phyloP scores from a whole-genome alignment of 2,888 invertebrate genomes.

The Oegoconia quadripuncta region DNA sequence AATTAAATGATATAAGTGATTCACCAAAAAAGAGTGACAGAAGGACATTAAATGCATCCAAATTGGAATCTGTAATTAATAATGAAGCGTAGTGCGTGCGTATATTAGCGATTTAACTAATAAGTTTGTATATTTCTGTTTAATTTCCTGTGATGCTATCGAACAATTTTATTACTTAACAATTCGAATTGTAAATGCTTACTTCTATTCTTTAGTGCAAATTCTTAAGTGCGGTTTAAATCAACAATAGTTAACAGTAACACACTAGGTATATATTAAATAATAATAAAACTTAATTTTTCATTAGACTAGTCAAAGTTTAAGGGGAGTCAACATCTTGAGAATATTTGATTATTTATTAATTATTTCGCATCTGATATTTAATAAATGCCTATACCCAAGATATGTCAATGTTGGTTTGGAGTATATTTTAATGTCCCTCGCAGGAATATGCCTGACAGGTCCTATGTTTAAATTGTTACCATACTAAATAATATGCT shows the following conservation, averaged over 20 bases:
- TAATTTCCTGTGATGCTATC: constrained; percentile 61
- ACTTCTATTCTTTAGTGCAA: constrained; percentile 27
- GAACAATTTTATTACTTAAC: constrained; percentile 39
- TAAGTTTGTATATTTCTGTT: constrained; percentile 55
- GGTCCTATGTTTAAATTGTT: constrained; percentile 57
- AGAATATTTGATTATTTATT: constrained; percentile 68
- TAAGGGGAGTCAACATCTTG: constrained; percentile 55
- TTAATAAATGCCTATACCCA: constrained; percentile 17
- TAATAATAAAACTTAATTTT: constrained; percentile 23
- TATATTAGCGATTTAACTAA: constrained; percentile 26
- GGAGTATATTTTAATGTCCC: constrained; percentile 14
- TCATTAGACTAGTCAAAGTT: constrained; percentile 75
- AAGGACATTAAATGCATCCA: constrained; percentile 62
- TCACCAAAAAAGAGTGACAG: constrained; percentile 67
- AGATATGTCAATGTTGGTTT: constrained; percentile 18
- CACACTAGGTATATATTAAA: neutral
- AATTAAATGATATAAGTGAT: constrained; percentile 68
- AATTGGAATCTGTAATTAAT: constrained; percentile 52
- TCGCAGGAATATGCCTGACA: constrained; percentile 22
- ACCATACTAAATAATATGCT: constrained; percentile 66
- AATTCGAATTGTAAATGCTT: constrained; percentile 30
- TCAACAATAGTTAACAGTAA: too few species aligned
- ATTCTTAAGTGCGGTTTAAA: too few species aligned
- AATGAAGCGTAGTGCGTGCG: constrained; percentile 54
- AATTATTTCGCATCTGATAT: constrained; percentile 10